Evolutionary conservation across 2,113 vertebrate genomes (phyloP).

Genomic region (Perca flavescens): DNA sequence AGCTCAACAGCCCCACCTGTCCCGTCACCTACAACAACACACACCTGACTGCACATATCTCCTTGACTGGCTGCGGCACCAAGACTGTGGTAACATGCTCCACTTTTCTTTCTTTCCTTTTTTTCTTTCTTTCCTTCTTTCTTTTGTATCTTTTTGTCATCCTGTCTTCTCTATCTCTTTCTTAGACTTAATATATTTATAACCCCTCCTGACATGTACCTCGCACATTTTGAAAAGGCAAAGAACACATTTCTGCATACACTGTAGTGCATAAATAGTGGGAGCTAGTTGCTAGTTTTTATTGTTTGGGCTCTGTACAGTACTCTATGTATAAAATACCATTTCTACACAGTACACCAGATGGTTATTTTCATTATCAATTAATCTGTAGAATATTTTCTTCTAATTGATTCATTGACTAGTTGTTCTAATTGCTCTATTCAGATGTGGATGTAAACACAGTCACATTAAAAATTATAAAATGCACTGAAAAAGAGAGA

Average conservation of each 20-base stretch:
- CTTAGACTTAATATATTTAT: not conserved
- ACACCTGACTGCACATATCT: slow-evolving; percentile 72
- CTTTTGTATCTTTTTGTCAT: not conserved
- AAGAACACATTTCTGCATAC: not conserved
- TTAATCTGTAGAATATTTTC: not conserved
- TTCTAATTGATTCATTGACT: not conserved
- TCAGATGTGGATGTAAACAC: not conserved
- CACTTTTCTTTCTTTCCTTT: not conserved
- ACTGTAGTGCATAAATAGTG: not conserved
- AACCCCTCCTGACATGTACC: not conserved
- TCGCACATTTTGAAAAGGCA: too few species aligned
- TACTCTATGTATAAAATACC: not conserved
- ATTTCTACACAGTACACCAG: not conserved
- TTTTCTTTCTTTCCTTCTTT: too few species aligned
- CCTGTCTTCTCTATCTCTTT: not conserved
- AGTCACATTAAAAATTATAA: not conserved
- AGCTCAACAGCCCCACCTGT: slow-evolving; percentile 80
- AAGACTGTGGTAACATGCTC: slow-evolving; percentile 70
- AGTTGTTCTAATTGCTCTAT: not conserved
- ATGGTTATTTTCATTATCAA: not conserved
- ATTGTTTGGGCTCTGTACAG: not conserved
- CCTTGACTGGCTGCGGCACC: slow-evolving; percentile 79
- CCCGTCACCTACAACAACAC: slow-evolving; percentile 75
- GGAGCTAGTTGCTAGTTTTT: not conserved
- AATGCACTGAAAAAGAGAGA: not conserved